Conservation (phyloP, 2,888 invertebrate genomes). For the Sympetrum striolatum region DNA sequence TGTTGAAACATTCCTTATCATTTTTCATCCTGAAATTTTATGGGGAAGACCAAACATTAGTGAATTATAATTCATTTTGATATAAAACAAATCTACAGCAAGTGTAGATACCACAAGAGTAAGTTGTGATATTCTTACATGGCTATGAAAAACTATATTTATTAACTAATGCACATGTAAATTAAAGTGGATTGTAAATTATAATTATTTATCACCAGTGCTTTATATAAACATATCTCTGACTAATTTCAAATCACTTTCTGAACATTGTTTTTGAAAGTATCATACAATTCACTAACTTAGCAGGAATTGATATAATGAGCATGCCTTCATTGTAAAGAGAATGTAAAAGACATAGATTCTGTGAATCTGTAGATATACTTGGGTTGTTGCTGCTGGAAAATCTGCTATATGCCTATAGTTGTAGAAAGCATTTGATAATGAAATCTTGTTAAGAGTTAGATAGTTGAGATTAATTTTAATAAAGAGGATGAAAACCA, state of each 20-base stretch:
- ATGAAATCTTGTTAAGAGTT: conserved; percentile 1
- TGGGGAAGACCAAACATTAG: conserved; percentile 20
- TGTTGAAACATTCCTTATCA: not conserved
- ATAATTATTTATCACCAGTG: conserved; percentile 4
- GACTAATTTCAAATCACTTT: not conserved
- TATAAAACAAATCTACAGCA: not conserved
- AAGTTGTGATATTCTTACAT: not conserved
- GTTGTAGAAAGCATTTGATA: conserved; percentile 7
- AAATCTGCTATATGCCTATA: conserved; percentile 21
- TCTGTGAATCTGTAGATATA: conserved; percentile 35
- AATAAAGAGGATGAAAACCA: conserved; percentile 8
- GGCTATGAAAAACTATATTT: not conserved
- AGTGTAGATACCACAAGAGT: not conserved
- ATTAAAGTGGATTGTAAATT: not conserved
- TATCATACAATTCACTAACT: not conserved
- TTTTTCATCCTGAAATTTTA: not conserved
- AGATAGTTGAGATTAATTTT: conserved; percentile 8
- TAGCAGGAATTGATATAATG: not conserved
- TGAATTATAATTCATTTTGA: not conserved
- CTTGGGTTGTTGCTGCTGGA: not conserved
- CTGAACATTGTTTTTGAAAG: not conserved
- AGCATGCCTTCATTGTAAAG: not conserved
- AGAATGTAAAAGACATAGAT: not conserved
- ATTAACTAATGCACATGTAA: not conserved
- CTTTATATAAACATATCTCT: conserved; percentile 18